Base-by-base conservation (phyloP, 2,888 invertebrate genomes). In the Hyppa rectilinea region DNA sequence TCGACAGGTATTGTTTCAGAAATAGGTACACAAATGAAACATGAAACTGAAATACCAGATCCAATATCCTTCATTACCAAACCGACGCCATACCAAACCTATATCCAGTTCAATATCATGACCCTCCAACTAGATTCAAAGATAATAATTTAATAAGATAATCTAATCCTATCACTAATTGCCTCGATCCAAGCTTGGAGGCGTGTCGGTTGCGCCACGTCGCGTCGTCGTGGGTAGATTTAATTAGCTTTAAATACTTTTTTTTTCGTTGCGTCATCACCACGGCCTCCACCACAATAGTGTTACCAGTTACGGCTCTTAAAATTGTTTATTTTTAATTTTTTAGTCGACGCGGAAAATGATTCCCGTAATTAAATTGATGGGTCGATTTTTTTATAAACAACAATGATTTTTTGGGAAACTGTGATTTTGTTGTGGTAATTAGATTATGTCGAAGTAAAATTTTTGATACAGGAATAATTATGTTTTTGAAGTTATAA, bases 171-270 rank as follows among this genome's bases (percentile, higher is more conserved):
- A 90, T 92, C 91, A 92, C 90, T 92, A 92, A 94, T 94, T 93
- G 93, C 91, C 90, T 90, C 89, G 88, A 89, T 89, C 87, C 83
- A 78, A 55, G 23, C 34, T 85, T 83, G 90, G 85, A 91, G 95
- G 95, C 94, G 94, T 92, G 92, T 85, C 91, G 81, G 89, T 93
- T 94, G 93, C 94, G 90, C 92, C 92, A 93, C 89, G 87, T 43
- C 34, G 47, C 34, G 34, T 64, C 47, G 71, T 88, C 91, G 95
- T 94, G 94, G 94, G 94, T 90, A 93, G 91, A 95, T 95, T 95
- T 95, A 95, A 95, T 96, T 95, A 95, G 92, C 89, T 92, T 90
- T 91, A 90, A 92, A 93, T 91, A 91, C 88, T 92, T 92, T 94
- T 75, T 93, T 94, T 93, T 91, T 91, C 90, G 89, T 95, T 94